Base-by-base conservation (phyloP, 2,888 invertebrate species). In the Colletes collaris region DNA sequence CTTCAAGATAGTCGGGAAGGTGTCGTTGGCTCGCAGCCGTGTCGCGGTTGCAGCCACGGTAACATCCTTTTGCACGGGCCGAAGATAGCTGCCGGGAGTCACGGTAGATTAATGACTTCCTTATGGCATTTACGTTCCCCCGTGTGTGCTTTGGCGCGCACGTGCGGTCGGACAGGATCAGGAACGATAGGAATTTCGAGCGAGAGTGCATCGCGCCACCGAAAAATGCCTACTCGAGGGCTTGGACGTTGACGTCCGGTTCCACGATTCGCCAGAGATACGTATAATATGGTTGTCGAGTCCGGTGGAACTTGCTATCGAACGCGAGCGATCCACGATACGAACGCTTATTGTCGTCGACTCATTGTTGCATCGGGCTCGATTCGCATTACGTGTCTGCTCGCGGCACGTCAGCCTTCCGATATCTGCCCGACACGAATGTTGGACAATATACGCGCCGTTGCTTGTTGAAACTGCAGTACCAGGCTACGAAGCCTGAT, bases 51-150 rank as follows among this genome's bases (percentile, higher is more conserved):
- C 72, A 55, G 27, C 72, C 72, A 56, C 68, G 56, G 74, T 62
- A 73, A 70, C 66, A 64, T 83, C 74, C 69, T 80, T 83, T 74
- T 59, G 83, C 83, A 58, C 59, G 66, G 59, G 78, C 58, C 67
- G 83, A 83, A 79, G 83, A 83, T 83, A 83, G 83, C 67, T 56
- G 56, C 74, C 40, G 65, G 76, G 65, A 76, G 77, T 74, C 71
- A 19, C 58, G 59, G 68, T 35, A 66, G 77, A 84, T 84, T 79
- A 84, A 84, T 73, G 81, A 82, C 81, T 84, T 84, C 81, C 84
- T 84, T 55, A 46, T 79, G 81, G 79, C 69, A 60, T 84, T 79
- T 79, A 69, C 68, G 74, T 6, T 63, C 40, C 37, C 40, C 2
- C 16, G 67, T 62, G 64, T 53, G 44, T 7, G 53, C 52, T 16